Conservation (phyloP, 2,888 invertebrate genomes). For the Mythimna ferrago region DNA sequence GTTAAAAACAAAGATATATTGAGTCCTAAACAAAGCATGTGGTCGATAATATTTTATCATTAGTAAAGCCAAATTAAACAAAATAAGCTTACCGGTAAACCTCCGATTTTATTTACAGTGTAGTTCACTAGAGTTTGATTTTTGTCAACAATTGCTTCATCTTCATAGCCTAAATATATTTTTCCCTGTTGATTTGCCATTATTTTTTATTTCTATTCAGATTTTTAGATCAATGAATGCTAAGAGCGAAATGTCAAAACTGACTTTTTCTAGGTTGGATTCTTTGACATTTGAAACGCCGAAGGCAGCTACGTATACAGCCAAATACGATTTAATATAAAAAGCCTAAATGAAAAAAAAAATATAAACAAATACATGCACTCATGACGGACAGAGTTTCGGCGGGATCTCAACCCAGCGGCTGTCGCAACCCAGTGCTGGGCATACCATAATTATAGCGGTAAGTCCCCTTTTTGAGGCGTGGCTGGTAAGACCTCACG, state of each 20-base stretch:
- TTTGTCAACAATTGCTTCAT: constrained; percentile 94
- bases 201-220: constrained; percentile 62
- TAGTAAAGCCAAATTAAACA: constrained; percentile 15
- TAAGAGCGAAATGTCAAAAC: constrained; percentile 61
- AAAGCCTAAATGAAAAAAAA: not conserved
- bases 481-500: too few relatives aligned
- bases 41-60: constrained; percentile 43
- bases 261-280: constrained; percentile 47
- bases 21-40: constrained; percentile 51
- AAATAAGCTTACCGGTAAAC: constrained; percentile 92
- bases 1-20: constrained; percentile 59
- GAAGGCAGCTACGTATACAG: constrained; percentile 25
- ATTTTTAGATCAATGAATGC: constrained; percentile 52
- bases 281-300: not conserved
- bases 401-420: too few relatives aligned
- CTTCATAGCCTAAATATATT: constrained; percentile 95
- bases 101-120: constrained; percentile 96
- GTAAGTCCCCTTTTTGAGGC: too few relatives aligned
- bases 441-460: too few relatives aligned
- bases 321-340: not conserved
- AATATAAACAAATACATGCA: not conserved
- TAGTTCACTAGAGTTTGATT: constrained; percentile 92
- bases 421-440: too few relatives aligned
- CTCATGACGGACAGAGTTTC: too few relatives aligned
- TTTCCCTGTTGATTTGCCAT: constrained; percentile 91